phyloP scores from a whole-genome alignment of 2,888 invertebrate genomes.

The Argynnis bischoffii region DNA sequence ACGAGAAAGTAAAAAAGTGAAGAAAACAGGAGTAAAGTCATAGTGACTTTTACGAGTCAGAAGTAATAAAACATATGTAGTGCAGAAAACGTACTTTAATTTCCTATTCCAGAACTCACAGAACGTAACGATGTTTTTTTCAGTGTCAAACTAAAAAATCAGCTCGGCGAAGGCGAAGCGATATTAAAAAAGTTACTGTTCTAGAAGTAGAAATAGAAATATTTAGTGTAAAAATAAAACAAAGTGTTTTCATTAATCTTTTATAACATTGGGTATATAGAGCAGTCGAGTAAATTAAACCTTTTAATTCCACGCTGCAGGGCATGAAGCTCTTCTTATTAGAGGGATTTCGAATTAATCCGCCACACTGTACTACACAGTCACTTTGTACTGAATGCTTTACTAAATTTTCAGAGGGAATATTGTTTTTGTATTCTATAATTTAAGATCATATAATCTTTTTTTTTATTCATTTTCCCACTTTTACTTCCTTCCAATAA shows the following conservation, averaged over 20 bases:
- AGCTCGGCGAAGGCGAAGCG: too few relatives aligned
- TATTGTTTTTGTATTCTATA: background rate
- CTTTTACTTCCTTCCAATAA: too few relatives aligned
- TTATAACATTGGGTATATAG: slow-evolving; percentile 24
- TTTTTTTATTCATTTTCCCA: too few relatives aligned
- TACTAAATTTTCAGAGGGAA: background rate
- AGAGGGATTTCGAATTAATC: slow-evolving; percentile 36
- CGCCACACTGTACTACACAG: slow-evolving; percentile 20
- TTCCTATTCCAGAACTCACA: too few relatives aligned
- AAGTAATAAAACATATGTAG: too few relatives aligned
- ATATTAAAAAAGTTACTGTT: too few relatives aligned
- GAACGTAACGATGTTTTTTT: too few relatives aligned
- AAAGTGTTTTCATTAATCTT: slow-evolving; percentile 18
- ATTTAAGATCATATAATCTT: background rate
- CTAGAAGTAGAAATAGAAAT: background rate
- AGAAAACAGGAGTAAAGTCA: too few relatives aligned
- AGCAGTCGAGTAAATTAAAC: slow-evolving; percentile 31
- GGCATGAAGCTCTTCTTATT: slow-evolving; percentile 35
- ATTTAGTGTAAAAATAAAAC: background rate
- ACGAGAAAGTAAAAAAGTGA: too few relatives aligned
- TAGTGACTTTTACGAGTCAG: too few relatives aligned
- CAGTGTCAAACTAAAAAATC: too few relatives aligned
- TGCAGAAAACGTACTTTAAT: too few relatives aligned
- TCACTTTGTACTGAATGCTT: slow-evolving; percentile 17
- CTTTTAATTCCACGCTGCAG: slow-evolving; percentile 38